phyloP scores from a whole-genome alignment of 2,888 invertebrate genomes.

The Perdita meconis region DNA sequence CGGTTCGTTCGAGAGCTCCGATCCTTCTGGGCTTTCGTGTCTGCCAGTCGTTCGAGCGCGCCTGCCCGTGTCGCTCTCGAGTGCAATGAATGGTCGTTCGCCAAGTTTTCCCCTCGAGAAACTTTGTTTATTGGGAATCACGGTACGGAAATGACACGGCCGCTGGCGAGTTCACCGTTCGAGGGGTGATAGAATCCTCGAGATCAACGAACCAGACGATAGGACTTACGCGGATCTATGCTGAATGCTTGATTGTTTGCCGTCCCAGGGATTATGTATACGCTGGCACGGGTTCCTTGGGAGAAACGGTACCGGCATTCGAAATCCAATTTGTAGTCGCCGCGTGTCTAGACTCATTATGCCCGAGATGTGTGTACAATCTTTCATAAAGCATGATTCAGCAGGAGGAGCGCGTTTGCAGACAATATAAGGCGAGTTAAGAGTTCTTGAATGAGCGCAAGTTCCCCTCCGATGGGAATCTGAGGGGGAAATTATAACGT shows the following conservation, averaged over 20 bases:
- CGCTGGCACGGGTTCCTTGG: not conserved
- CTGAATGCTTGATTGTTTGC: constrained; percentile 12
- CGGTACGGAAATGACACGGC: constrained; percentile 56
- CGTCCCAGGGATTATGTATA: constrained; percentile 21
- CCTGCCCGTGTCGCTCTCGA: constrained; percentile 33
- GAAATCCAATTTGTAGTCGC: not conserved
- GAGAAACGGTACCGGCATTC: not conserved
- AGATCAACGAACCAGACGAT: constrained; percentile 9
- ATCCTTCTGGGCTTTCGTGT: constrained; percentile 31
- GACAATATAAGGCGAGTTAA: too few species aligned
- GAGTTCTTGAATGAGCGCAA: too few species aligned
- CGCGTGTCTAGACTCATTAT: too few species aligned
- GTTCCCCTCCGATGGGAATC: too few species aligned
- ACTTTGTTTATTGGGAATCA: constrained; percentile 51
- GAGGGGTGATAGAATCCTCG: constrained; percentile 10
- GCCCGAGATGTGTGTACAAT: too few species aligned
- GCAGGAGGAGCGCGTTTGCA: too few species aligned
- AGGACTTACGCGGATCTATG: constrained; percentile 9
- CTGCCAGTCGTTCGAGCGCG: constrained; percentile 28
- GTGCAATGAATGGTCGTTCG: constrained; percentile 32
- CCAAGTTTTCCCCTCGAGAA: constrained; percentile 37
- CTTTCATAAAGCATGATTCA: too few species aligned
- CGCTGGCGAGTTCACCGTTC: constrained; percentile 3
- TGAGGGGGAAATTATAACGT: too few species aligned
- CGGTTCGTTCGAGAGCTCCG: constrained; percentile 9